phyloP scores from a whole-genome alignment of 1,140 invertebrate genomes.

The Globodera rostochiensis region DNA sequence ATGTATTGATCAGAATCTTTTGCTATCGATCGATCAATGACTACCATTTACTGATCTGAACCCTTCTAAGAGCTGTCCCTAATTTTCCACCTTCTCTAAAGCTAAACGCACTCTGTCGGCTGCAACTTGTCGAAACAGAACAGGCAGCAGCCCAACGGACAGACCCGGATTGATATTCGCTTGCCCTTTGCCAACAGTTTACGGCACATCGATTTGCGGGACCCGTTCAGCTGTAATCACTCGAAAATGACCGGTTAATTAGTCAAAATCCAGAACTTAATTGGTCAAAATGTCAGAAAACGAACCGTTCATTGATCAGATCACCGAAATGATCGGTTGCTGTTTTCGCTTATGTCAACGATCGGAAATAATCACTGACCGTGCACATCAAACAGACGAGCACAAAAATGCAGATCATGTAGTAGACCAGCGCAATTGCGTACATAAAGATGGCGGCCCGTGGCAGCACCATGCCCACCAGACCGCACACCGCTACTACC shows the following conservation, averaged over 20 bases:
- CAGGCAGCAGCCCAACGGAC: constrained; percentile 52
- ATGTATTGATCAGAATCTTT: too few species aligned
- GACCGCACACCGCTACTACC: constrained; percentile 57
- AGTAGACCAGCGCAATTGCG: constrained; percentile 60
- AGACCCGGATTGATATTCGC: constrained; percentile 41
- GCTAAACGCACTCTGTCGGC: constrained; percentile 51
- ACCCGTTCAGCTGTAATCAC: constrained; percentile 47
- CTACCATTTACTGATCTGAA: too few species aligned
- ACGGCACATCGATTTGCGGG: constrained; percentile 47
- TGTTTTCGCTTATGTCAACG: too few species aligned
- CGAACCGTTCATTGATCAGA: too few species aligned
- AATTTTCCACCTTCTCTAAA: neutral
- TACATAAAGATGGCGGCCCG: constrained; percentile 58
- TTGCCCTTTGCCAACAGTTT: constrained; percentile 36
- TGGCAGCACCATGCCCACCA: constrained; percentile 60
- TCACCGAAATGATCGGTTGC: too few species aligned
- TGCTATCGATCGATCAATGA: too few species aligned
- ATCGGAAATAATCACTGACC: neutral
- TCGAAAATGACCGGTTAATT: neutral
- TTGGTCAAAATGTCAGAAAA: neutral
- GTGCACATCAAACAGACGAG: constrained; percentile 56
- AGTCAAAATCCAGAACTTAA: neutral
- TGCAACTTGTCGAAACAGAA: constrained; percentile 51
- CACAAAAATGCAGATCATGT: constrained; percentile 51
- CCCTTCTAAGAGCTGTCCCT: neutral